Evolutionary conservation across 2,888 invertebrate species (phyloP).

Genomic region (Zhengitettix transpicula): DNA sequence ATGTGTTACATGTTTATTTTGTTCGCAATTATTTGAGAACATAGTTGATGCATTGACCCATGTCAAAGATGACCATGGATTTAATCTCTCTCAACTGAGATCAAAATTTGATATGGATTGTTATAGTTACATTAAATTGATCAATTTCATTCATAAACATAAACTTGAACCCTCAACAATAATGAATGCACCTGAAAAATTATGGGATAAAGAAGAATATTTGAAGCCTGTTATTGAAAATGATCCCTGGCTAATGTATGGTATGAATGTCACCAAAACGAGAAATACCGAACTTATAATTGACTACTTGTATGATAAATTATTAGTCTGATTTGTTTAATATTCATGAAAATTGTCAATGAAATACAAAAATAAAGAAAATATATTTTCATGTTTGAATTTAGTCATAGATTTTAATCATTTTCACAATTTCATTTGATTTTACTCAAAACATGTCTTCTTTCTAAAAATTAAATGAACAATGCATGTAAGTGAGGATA

Average conservation of each 20-base stretch:
- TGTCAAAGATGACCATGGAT: constrained; percentile 43
- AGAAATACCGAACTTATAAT: no score
- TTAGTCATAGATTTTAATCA: no score
- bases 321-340: no score
- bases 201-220: constrained; percentile 64
- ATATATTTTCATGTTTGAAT: no score
- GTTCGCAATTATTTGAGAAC: constrained; percentile 38
- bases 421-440: no score
- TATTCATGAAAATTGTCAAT: no score
- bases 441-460: no score
- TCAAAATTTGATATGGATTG: constrained; percentile 58
- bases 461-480: no score
- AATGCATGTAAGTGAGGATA: no score
- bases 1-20: constrained; percentile 53
- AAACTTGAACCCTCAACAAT: constrained; percentile 40
- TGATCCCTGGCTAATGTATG: constrained; percentile 73
- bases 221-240: constrained; percentile 52
- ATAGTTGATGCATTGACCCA: constrained; percentile 50
- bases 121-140: constrained; percentile 41
- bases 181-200: constrained; percentile 29
- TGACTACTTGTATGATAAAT: no score
- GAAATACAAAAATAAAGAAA: no score
- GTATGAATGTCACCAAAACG: constrained; percentile 27
- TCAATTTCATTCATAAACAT: constrained; percentile 59
- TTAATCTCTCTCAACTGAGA: constrained; percentile 47